Percentiles rank a stretch among this genome's conserved stretches.
These are phyloP conservation scores for Hybognathus amarus DNA, from an alignment of 2,797 vertebrate genomes.

Conservation along the genomic window DNA sequence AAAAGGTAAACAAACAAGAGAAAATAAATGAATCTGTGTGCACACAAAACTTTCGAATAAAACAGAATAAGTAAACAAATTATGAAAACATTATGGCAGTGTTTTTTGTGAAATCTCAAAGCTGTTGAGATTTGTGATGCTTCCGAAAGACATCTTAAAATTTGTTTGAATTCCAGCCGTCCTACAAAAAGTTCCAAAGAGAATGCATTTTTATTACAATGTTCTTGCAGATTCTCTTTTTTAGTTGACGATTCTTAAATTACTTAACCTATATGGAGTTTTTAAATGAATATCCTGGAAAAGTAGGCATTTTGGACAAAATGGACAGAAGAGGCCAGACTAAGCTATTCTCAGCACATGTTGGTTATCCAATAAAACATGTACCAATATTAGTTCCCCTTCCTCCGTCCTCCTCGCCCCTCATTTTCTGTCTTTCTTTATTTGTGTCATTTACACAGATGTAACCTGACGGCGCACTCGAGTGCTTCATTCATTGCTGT, in stretches of 20 bases:
- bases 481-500: slow-evolving; percentile 15
- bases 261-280: too few relatives aligned
- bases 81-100: slow-evolving; percentile 6
- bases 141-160: slow-evolving; percentile 27
- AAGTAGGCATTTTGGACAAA: not conserved
- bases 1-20: slow-evolving; percentile 22
- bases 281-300: too few relatives aligned
- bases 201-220: not conserved
- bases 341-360: not conserved
- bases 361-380: slow-evolving; percentile 7
- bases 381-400: not conserved
- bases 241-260: not conserved
- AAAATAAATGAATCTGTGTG: not conserved
- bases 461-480: slow-evolving; percentile 11
- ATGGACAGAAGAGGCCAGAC: not conserved
- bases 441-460: slow-evolving; percentile 8
- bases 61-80: not conserved
- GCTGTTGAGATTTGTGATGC: not conserved
- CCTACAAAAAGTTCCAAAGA: not conserved
- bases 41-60: slow-evolving; percentile 14
- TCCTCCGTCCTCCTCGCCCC: not conserved
- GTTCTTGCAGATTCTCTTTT: not conserved
- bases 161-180: not conserved
- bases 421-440: slow-evolving; percentile 19
- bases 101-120: slow-evolving; percentile 14